phyloP scores from a whole-genome alignment of 2,113 vertebrate genomes.

The Bucco capensis region DNA sequence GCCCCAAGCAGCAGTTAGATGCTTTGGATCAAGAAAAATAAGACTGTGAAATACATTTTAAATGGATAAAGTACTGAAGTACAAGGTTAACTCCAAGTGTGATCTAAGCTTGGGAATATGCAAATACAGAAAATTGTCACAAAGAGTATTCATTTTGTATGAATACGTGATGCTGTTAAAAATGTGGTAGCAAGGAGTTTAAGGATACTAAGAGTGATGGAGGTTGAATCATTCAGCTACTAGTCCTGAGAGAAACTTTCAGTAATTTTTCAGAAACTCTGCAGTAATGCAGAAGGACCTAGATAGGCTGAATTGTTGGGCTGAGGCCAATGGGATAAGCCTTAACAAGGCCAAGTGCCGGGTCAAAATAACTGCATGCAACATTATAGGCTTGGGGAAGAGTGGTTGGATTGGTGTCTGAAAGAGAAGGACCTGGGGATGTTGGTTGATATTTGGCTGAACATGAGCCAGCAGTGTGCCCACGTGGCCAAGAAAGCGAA shows the following conservation, averaged over 20 bases:
- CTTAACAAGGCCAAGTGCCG: too few relatives aligned
- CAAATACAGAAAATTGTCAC: background rate
- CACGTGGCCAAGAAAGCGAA: too few relatives aligned
- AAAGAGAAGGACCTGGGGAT: too few relatives aligned
- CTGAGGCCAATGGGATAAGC: too few relatives aligned
- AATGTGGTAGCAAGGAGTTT: background rate
- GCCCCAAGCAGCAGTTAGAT: background rate
- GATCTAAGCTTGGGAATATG: background rate
- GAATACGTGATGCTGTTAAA: background rate
- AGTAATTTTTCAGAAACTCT: too few relatives aligned
- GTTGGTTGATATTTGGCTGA: too few relatives aligned
- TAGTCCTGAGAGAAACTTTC: background rate
- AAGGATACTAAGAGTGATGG: background rate
- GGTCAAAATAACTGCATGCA: too few relatives aligned
- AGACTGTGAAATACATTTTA: background rate
- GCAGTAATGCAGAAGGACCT: too few relatives aligned
- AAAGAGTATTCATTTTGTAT: background rate
- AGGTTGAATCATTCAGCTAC: background rate
- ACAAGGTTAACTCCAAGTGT: background rate
- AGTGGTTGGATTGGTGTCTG: too few relatives aligned
- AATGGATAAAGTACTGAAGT: background rate
- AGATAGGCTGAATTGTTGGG: too few relatives aligned
- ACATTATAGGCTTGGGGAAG: too few relatives aligned
- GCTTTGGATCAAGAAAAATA: constrained; percentile 27
- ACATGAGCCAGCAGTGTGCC: too few relatives aligned